These are phyloP conservation scores for Eriocheir sinensis DNA, from an alignment of 1,140 invertebrate genomes.

Conservation along the genomic window DNA sequence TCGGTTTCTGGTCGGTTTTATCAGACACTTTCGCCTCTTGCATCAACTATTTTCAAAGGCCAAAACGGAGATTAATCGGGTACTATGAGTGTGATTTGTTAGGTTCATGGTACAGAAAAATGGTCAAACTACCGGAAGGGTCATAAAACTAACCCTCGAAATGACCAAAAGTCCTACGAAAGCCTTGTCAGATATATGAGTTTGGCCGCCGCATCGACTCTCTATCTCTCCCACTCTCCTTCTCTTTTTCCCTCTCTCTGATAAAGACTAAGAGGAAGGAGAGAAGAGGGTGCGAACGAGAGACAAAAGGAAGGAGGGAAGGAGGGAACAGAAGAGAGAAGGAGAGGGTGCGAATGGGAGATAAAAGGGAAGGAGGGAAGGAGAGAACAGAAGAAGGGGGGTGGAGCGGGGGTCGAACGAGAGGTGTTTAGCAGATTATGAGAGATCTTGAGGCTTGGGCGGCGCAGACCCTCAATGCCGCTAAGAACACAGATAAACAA, in stretches of 20 bases:
- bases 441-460: not conserved
- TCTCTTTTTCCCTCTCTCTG: not conserved
- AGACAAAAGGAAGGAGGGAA: not conserved
- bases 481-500: constrained; percentile 25
- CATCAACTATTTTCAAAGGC: too few relatives aligned
- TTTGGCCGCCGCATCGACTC: too few relatives aligned
- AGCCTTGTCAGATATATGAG: too few relatives aligned
- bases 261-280: not conserved
- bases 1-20: too few relatives aligned
- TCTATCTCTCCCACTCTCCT: too few relatives aligned
- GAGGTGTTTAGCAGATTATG: constrained; percentile 5
- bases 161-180: too few relatives aligned
- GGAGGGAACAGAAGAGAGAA: not conserved
- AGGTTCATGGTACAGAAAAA: too few relatives aligned
- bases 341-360: not conserved
- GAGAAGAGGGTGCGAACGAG: not conserved
- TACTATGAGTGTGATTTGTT: too few relatives aligned
- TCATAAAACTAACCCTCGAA: too few relatives aligned
- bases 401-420: not conserved
- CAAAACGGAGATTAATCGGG: too few relatives aligned
- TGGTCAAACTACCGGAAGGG: too few relatives aligned
- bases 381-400: not conserved
- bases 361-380: not conserved
- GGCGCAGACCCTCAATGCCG: not conserved
- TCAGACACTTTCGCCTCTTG: too few relatives aligned